These are phyloP conservation scores for Anastrepha ludens DNA, from an alignment of 1,140 invertebrate species.

Conservation along the genomic window DNA sequence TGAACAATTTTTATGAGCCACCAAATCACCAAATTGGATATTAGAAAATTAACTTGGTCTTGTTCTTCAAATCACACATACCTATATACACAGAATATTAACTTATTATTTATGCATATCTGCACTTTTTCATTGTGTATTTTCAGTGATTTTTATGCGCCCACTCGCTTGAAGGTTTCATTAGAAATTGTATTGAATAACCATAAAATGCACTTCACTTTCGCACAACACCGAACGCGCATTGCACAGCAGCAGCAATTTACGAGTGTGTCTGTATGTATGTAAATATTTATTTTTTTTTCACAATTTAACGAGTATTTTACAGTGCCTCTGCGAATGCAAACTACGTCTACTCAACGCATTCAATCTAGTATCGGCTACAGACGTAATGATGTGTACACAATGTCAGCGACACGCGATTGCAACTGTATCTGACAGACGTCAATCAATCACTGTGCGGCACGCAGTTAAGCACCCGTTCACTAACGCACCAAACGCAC, in stretches of 20 bases:
- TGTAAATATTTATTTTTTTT: not conserved
- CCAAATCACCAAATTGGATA: not conserved
- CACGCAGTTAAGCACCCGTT: conserved; percentile 3
- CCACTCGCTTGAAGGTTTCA: not conserved
- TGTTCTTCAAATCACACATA: conserved; percentile 11
- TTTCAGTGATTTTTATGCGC: not conserved
- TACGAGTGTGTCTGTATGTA: not conserved
- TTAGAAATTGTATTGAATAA: not conserved
- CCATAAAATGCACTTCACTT: not conserved
- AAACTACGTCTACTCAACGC: not conserved
- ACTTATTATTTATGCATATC: not conserved
- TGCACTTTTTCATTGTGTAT: not conserved
- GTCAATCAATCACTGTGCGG: conserved; percentile 54
- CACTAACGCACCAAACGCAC: conserved; percentile 33
- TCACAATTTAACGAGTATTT: not conserved
- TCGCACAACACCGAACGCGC: not conserved
- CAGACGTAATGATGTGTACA: conserved; percentile 4
- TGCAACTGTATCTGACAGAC: conserved; percentile 55
- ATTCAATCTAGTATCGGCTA: not conserved
- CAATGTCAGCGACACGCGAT: conserved; percentile 31
- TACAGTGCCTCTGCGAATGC: not conserved
- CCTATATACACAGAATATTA: no score
- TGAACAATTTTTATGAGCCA: not conserved
- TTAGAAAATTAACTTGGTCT: not conserved
- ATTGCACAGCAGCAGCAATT: not conserved